Evolutionary conservation across 2,797 vertebrate genomes (phyloP).

Genomic region (Lacerta agilis): DNA sequence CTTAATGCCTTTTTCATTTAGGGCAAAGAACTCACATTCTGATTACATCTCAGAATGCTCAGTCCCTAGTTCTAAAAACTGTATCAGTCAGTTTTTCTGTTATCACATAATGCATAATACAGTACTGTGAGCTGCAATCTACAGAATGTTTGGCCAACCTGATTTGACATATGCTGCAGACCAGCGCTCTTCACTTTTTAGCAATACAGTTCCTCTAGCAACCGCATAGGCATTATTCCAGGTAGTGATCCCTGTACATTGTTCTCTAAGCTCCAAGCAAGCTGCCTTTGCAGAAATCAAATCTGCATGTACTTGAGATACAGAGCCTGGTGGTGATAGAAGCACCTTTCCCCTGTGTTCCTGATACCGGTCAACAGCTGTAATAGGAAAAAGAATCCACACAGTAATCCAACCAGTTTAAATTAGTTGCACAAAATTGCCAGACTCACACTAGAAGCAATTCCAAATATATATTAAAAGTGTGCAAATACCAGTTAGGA

Average conservation of each 20-base stretch:
- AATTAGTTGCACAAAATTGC: background rate
- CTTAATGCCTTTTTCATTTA: background rate
- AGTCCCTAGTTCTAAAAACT: background rate
- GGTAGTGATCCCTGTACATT: constrained; percentile 30
- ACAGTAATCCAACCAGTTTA: background rate
- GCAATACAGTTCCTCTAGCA: constrained; percentile 29
- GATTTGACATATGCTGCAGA: constrained; percentile 41
- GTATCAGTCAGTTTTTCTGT: background rate
- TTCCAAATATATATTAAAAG: background rate
- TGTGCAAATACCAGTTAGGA: background rate
- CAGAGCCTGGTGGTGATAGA: constrained; percentile 6
- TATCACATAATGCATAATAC: background rate
- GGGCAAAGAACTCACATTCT: background rate
- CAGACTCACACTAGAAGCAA: background rate
- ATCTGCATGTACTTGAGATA: constrained; percentile 29
- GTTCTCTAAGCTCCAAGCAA: constrained; percentile 28
- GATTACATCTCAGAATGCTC: background rate
- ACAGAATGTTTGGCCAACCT: constrained; percentile 7
- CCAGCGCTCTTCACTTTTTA: constrained; percentile 25
- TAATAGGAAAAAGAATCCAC: background rate
- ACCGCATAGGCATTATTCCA: constrained; percentile 38
- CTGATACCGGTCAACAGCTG: constrained; percentile 35
- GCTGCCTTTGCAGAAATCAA: constrained; percentile 35
- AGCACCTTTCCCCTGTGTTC: constrained; percentile 27
- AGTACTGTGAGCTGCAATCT: background rate